Conservation (phyloP, 2,113 vertebrate species). For the Prolemur simus region DNA sequence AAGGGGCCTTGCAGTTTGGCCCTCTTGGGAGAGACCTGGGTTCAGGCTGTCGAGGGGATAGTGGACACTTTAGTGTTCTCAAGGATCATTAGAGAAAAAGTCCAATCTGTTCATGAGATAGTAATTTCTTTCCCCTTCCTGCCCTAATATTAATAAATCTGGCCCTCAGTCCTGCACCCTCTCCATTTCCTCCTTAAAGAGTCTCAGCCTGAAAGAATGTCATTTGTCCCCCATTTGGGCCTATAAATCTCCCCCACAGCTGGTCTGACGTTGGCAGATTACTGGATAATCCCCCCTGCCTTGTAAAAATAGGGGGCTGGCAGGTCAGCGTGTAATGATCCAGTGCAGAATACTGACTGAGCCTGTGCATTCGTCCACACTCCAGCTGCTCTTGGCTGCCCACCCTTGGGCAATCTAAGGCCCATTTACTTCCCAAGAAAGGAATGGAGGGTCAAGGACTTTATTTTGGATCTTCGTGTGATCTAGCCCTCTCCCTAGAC, state of each 20-base stretch:
- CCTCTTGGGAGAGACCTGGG: neutral
- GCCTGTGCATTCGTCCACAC: neutral
- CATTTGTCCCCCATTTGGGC: neutral
- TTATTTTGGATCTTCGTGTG: neutral
- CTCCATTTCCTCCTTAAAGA: conserved; percentile 16
- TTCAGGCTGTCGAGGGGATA: neutral
- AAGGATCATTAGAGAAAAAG: neutral
- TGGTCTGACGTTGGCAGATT: neutral
- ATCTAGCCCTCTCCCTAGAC: neutral
- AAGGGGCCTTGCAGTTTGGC: neutral
- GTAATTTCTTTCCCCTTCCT: neutral
- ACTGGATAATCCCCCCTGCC: neutral
- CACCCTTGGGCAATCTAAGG: neutral
- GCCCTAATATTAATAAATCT: neutral
- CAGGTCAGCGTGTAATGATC: neutral
- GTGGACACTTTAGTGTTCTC: neutral
- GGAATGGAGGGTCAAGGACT: neutral
- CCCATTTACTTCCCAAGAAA: conserved; percentile 26
- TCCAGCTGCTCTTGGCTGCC: neutral
- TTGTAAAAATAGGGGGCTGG: neutral
- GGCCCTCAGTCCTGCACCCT: neutral
- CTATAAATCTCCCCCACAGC: conserved; percentile 15
- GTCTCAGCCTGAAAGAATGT: neutral
- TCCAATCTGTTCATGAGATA: neutral
- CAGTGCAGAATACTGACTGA: neutral